Conservation (phyloP, 2,888 invertebrate species). For the Tetramorium bicarinatum region DNA sequence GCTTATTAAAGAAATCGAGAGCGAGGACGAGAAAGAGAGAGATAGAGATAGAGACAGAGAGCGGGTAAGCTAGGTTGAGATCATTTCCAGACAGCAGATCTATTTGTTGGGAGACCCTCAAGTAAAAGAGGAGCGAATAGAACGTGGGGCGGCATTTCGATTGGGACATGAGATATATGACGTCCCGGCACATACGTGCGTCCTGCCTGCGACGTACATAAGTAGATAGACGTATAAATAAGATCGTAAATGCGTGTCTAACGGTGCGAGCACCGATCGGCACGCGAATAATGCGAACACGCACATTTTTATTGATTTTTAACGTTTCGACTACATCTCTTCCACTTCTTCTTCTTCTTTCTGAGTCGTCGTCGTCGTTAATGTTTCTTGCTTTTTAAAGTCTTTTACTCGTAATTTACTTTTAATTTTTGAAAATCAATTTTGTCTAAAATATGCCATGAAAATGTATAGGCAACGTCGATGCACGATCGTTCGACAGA, state of each 20-base stretch:
- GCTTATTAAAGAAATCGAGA: not conserved
- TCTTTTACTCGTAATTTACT: slow-evolving; percentile 1
- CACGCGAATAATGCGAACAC: slow-evolving; percentile 62
- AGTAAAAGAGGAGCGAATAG: slow-evolving; percentile 53
- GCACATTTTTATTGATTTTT: slow-evolving; percentile 66
- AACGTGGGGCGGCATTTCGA: slow-evolving; percentile 65
- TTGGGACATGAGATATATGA: slow-evolving; percentile 74
- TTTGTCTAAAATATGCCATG: not conserved
- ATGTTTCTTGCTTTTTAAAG: not conserved
- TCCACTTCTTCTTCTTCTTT: slow-evolving; percentile 38
- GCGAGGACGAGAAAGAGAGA: not conserved
- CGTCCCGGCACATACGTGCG: slow-evolving; percentile 63
- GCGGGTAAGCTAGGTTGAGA: slow-evolving; percentile 38
- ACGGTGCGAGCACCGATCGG: slow-evolving; percentile 51
- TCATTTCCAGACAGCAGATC: slow-evolving; percentile 69
- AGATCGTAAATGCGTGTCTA: slow-evolving; percentile 46
- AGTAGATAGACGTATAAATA: slow-evolving; percentile 70
- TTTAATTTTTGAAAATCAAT: slow-evolving; percentile 44
- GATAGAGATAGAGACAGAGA: slow-evolving; percentile 11
- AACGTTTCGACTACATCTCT: slow-evolving; percentile 32
- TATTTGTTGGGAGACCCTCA: slow-evolving; percentile 67
- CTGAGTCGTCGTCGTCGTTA: not conserved
- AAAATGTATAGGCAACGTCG: not conserved
- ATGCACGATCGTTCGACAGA: not conserved
- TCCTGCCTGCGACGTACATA: slow-evolving; percentile 45